Base-by-base conservation (phyloP, 2,113 vertebrate genomes). In the Solenodon paradoxus region DNA sequence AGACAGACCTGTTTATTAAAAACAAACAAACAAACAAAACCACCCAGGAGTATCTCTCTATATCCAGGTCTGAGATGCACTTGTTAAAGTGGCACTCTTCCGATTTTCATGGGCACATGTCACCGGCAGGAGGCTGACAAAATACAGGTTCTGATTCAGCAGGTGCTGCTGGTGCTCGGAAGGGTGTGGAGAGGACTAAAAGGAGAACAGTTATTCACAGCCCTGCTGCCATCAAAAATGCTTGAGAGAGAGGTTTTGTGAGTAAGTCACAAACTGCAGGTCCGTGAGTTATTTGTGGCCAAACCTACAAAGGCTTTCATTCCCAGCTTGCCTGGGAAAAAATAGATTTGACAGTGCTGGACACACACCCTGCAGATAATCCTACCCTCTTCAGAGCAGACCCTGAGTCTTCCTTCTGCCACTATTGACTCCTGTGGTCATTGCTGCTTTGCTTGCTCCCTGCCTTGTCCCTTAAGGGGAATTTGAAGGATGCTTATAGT, bases 391-490 rank as follows among this genome's bases (percentile, higher is more conserved):
- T 2, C 3, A 42, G 13, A 13, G 49, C n/a, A 19, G 55, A 5
- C 5, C 8, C 32, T 1, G 3, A 10, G 47, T 4, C 26, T 66
- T 51, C 9, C 32, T 59, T 13, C 61, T 19, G 63, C 9, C 7
- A 5, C 66, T 40, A 12, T 28, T 20, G 5, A 16, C 61, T 24
- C 49, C 88, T 77, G 9, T 16, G 16, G 19, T 38, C 51, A 13
- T 49, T 9, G 0, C 2, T 3, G n/a, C n/a, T 79, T 26, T 4
- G 5, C 26, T 19, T 64, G 7, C 11, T 51, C n/a, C 16, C 45
- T 61, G 2, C 32, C 57, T 77, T 7, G 75, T 4, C 7, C 6
- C 7, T 28, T 15, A 28, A 61, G 26, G 24, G 26, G 24, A 51
- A 59, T 51, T 2, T 19, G 28, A 77, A 24, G 53, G 15, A 20